Percentiles rank a stretch among this genome's conserved stretches.
phyloP scores from a whole-genome alignment of 2,888 invertebrate species.

The Cybosia mesomella region DNA sequence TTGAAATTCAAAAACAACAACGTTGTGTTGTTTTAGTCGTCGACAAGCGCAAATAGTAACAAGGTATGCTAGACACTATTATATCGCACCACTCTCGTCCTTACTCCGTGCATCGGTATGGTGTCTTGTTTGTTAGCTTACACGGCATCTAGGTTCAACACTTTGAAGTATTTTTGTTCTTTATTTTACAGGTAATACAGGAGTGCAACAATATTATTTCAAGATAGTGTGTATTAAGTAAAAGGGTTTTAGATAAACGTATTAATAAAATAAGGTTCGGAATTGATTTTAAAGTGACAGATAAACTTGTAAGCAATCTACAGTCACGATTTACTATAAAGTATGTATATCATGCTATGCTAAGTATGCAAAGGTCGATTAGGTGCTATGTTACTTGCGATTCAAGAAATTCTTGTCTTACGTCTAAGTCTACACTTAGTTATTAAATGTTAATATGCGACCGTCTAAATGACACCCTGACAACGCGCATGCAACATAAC shows the following conservation, averaged over 20 bases:
- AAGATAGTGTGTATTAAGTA: not conserved
- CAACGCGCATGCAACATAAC: no score
- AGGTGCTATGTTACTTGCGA: no score
- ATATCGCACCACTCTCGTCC: conserved; percentile 18
- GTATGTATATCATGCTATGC: no score
- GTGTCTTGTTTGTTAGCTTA: conserved; percentile 15
- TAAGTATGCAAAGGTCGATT: no score
- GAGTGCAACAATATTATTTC: not conserved
- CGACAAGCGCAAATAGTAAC: conserved; percentile 23
- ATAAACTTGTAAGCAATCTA: not conserved
- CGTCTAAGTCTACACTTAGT: no score
- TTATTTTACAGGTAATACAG: not conserved
- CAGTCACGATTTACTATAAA: no score
- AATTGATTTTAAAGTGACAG: not conserved
- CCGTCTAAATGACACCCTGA: no score
- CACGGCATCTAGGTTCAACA: conserved; percentile 15
- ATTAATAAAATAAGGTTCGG: not conserved
- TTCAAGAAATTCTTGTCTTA: no score
- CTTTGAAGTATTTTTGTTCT: conserved; percentile 11
- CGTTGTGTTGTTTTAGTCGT: conserved; percentile 21
- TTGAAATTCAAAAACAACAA: conserved; percentile 15
- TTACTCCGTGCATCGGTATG: conserved; percentile 27
- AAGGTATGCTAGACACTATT: conserved; percentile 17
- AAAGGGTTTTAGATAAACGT: not conserved
- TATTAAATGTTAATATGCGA: no score